These are phyloP conservation scores for Ichneumon xanthorius DNA, from an alignment of 2,888 invertebrate species.

Conservation along the genomic window DNA sequence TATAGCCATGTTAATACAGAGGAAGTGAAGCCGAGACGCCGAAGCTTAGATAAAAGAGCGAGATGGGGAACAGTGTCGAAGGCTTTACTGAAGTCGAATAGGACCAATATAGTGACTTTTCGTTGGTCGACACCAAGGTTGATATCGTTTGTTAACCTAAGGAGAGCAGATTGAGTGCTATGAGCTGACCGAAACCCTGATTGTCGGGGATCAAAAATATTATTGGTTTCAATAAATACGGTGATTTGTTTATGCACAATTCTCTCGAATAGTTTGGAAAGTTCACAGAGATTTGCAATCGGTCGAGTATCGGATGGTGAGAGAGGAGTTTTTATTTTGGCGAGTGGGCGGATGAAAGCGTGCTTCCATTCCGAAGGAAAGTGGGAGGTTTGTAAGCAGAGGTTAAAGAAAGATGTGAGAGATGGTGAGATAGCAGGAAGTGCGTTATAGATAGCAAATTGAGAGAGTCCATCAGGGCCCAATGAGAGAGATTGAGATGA, in stretches of 20 bases:
- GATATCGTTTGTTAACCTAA: slow-evolving; percentile 24
- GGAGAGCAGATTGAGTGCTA: slow-evolving; percentile 32
- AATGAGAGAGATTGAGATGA: background rate
- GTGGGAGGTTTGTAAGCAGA: background rate
- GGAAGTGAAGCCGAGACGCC: background rate
- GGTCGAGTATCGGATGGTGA: background rate
- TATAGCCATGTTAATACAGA: background rate
- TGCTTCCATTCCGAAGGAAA: background rate
- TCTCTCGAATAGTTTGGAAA: slow-evolving; percentile 39
- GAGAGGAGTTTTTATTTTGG: slow-evolving; percentile 2
- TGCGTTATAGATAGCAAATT: background rate
- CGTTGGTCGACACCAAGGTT: slow-evolving; percentile 1
- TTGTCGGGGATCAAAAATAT: slow-evolving; percentile 2
- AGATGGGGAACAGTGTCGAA: background rate
- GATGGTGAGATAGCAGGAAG: background rate
- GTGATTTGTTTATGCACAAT: slow-evolving; percentile 20
- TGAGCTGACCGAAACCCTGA: background rate
- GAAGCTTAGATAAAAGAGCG: background rate
- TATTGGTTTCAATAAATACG: background rate
- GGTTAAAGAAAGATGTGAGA: background rate
- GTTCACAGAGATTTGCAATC: slow-evolving; percentile 31
- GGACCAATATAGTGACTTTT: slow-evolving; percentile 13
- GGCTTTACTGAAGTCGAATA: background rate
- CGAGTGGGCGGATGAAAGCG: background rate
- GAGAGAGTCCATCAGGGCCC: background rate